Base-by-base conservation (phyloP, 2,113 vertebrate genomes). In the Hylia prasina region DNA sequence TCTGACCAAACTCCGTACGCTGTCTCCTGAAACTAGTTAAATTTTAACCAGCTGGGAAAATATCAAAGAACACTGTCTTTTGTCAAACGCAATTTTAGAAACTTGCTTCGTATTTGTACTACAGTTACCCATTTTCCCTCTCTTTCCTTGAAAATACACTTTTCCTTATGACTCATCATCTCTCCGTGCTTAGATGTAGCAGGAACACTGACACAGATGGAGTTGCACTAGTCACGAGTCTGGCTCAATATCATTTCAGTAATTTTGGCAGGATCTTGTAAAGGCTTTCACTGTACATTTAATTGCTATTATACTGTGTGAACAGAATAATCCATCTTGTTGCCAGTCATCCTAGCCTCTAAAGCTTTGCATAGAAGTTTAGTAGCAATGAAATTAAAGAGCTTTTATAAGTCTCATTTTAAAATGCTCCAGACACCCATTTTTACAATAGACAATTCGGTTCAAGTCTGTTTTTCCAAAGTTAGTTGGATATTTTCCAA, bases 11-110 rank as follows among this genome's bases (percentile, higher is more conserved):
- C 97, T 97, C 97, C 94, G 64, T 83, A 87, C 9, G 17, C 90
- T 96, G 93, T 92, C 97, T 97, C 96, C 94, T 80, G 96, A 97
- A 98, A 98, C 97, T 96, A 96, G 97, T 98, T 98, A 98, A 97
- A 97, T 97, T 98, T 95, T 97, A 97, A 83, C 48, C 93, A 95
- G 66, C 48, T 94, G 71, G 78, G 75, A 94, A 97, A 97, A 92
- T 33, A 89, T 14, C 39, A 91, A 75, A 95, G 56, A 88, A 50
- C 8, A 12, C 39, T 37, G 21, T 10, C 40, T 73, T 94, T 93
- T 61, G 44, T 82, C 61, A 83, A 73, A 23, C 30, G 20, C 66
- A 47, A 64, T 78, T 96, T 89, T 90, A 94, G 90, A 83, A 89
- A 83, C 64, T 63, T 72, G 44, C n/a, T 85, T 81, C 40, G 0